Conservation (phyloP, 2,113 vertebrate genomes). For the Australoheros scitulus region DNA sequence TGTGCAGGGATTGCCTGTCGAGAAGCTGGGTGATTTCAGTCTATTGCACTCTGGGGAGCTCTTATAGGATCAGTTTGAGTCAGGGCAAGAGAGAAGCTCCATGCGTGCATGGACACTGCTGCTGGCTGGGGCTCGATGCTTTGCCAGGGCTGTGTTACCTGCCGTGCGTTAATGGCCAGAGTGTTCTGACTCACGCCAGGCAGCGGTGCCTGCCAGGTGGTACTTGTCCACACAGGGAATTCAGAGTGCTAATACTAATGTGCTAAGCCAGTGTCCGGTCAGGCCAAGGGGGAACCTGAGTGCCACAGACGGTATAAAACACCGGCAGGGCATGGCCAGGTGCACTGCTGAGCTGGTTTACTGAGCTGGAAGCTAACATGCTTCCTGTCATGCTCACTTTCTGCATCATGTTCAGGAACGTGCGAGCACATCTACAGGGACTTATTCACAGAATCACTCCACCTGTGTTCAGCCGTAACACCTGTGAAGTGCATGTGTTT, state of each 20-base stretch:
- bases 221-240: conserved; percentile 57
- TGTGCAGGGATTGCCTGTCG: conserved; percentile 18
- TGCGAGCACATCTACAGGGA: background rate
- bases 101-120: conserved; percentile 14
- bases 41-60: conserved; percentile 42
- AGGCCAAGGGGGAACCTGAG: conserved; percentile 11
- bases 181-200: conserved; percentile 49
- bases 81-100: background rate
- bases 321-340: background rate
- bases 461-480: conserved; percentile 1
- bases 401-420: background rate
- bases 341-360: background rate
- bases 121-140: conserved; percentile 41
- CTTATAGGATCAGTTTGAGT: conserved; percentile 49
- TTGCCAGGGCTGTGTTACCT: conserved; percentile 41
- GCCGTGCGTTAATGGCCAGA: conserved; percentile 55
- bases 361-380: conserved; percentile 16
- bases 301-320: background rate
- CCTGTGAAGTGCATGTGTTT: conserved; percentile 13
- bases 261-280: conserved; percentile 43
- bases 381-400: conserved; percentile 9
- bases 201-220: conserved; percentile 63
- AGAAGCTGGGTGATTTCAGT: conserved; percentile 33
- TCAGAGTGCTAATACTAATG: conserved; percentile 60
- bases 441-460: background rate